phyloP scores from a whole-genome alignment of 2,113 vertebrate species.

The Capreolus pygargus region DNA sequence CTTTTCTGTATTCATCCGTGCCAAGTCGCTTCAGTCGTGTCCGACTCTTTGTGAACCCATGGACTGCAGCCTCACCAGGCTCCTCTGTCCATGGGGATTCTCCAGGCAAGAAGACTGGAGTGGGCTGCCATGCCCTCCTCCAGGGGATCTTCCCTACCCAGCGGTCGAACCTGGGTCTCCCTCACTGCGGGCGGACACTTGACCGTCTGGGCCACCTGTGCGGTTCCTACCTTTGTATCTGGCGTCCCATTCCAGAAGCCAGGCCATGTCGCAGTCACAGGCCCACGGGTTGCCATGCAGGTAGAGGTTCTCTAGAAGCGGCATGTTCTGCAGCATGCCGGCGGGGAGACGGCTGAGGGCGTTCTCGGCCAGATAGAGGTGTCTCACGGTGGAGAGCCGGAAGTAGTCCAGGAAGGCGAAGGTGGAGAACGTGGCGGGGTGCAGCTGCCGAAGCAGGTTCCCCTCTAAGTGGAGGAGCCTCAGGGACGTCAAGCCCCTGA shows the following conservation, averaged over 20 bases:
- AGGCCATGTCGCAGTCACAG: conserved; percentile 89
- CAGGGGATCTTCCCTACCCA: no score
- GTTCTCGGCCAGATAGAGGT: conserved; percentile 93
- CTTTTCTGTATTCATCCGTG: rapidly evolving
- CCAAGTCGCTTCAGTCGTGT: not conserved
- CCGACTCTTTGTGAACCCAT: not conserved
- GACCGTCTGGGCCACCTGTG: rapidly evolving
- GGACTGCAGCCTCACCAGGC: not conserved
- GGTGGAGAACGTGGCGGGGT: conserved; percentile 88
- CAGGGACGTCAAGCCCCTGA: conserved; percentile 88
- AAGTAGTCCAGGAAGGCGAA: conserved; percentile 86
- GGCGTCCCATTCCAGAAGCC: conserved; percentile 86
- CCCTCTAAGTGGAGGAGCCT: conserved; percentile 92
- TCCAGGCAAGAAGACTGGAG: not conserved
- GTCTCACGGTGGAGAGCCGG: conserved; percentile 87
- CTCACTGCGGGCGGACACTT: rapidly evolving
- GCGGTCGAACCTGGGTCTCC: not conserved
- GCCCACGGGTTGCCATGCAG: conserved; percentile 93
- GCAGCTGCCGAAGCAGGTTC: conserved; percentile 89
- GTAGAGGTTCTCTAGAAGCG: conserved; percentile 89
- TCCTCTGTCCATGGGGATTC: not conserved
- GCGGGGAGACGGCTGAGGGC: conserved; percentile 80
- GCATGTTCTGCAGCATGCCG: conserved; percentile 81
- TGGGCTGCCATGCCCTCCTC: not conserved
- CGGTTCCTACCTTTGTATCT: conserved; percentile 81